A percentile compares a stretch with the other conserved stretches of the same genome.
phyloP scores from a whole-genome alignment of 2,113 vertebrate species.

The Tragelaphus scriptus region DNA sequence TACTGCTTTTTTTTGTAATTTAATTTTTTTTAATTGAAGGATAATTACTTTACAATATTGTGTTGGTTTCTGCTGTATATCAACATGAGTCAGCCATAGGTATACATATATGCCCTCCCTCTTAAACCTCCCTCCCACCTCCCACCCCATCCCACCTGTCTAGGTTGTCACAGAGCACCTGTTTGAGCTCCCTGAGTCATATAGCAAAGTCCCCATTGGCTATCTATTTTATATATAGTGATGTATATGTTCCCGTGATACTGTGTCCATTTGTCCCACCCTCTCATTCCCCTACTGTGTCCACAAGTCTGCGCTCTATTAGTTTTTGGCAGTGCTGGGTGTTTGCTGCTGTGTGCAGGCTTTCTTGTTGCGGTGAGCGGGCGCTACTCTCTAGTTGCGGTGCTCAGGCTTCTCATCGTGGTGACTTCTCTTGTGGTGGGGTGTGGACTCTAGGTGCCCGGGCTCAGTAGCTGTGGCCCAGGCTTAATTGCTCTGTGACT shows the following conservation, averaged over 20 bases:
- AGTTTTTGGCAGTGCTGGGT: neutral
- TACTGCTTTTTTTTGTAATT: neutral
- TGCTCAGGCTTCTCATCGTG: rapidly evolving
- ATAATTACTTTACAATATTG: neutral
- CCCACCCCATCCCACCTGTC: neutral
- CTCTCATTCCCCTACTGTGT: neutral
- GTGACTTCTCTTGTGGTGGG: neutral
- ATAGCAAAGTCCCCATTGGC: neutral
- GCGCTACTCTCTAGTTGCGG: neutral
- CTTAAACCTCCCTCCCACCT: neutral
- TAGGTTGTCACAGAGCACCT: neutral
- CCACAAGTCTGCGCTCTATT: neutral
- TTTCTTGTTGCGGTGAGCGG: neutral
- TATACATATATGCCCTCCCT: neutral
- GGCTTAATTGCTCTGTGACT: neutral
- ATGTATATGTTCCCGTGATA: neutral
- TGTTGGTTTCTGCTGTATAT: neutral
- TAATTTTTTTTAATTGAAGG: neutral
- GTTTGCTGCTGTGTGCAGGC: neutral
- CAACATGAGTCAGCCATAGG: neutral
- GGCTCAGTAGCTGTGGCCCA: neutral
- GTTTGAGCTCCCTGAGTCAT: neutral
- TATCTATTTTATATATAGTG: neutral
- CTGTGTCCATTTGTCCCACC: neutral
- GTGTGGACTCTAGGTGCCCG: neutral